Conservation (phyloP, 2,113 vertebrate species). For the Embiotoca jacksoni region DNA sequence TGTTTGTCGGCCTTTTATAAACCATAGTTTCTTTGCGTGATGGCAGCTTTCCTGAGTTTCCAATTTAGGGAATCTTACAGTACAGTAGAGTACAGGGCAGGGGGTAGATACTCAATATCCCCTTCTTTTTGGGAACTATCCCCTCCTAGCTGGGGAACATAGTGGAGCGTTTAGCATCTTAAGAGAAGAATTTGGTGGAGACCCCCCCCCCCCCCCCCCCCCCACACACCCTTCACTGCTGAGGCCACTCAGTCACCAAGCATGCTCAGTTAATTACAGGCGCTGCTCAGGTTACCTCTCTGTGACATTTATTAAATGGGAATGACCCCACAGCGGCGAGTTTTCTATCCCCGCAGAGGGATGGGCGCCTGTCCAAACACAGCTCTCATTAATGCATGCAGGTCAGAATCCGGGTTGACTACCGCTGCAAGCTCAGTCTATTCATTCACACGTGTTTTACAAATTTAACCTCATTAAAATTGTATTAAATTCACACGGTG, state of each 20-base stretch:
- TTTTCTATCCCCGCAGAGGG: conserved; percentile 40
- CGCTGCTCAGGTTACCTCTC: conserved; percentile 39
- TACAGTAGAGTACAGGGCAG: too few species aligned
- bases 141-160: neutral
- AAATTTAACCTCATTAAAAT: conserved; percentile 69
- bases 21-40: too few species aligned
- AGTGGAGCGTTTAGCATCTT: neutral
- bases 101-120: too few species aligned
- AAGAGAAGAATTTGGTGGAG: too few species aligned
- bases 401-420: conserved; percentile 47
- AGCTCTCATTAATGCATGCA: conserved; percentile 48
- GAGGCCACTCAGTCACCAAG: conserved; percentile 41
- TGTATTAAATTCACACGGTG: conserved; percentile 59
- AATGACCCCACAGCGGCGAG: conserved; percentile 55
- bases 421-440: conserved; percentile 7
- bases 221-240: neutral
- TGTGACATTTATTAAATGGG: conserved; percentile 69
- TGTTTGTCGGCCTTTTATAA: too few species aligned
- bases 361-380: conserved; percentile 47
- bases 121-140: too few species aligned
- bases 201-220: too few species aligned
- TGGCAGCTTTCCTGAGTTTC: too few species aligned
- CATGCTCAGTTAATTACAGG: conserved; percentile 69
- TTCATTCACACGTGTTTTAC: conserved; percentile 50
- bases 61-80: too few species aligned